A percentile compares a stretch with the other conserved stretches of the same genome.
Conservation (phyloP, 2,113 vertebrate species). For the Herpetotheres cachinnans region DNA sequence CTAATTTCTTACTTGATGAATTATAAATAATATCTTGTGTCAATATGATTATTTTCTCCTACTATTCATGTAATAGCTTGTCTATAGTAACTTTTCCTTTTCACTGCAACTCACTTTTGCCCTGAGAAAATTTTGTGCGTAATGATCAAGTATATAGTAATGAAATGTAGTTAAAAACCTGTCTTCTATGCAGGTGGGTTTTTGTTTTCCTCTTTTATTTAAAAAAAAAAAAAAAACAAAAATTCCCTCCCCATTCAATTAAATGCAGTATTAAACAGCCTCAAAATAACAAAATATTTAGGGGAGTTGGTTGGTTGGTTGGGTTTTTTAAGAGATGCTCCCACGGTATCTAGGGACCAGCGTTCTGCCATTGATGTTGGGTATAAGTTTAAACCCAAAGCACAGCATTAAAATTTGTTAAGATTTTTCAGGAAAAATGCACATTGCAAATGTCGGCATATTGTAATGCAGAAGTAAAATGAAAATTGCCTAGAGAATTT, state of each 20-base stretch:
- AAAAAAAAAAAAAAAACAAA: no score
- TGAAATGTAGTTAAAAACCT: background rate
- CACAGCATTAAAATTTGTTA: background rate
- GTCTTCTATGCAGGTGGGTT: background rate
- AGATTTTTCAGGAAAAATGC: background rate
- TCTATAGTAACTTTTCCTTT: background rate
- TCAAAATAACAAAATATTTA: background rate
- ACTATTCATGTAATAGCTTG: background rate
- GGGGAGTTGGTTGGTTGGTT: background rate
- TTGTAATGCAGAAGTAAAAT: background rate
- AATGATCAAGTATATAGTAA: background rate
- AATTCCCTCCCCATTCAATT: background rate
- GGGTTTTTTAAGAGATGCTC: background rate
- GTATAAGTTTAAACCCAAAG: background rate
- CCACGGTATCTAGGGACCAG: background rate
- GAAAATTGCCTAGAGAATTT: background rate
- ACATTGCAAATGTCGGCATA: background rate
- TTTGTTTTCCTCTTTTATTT: background rate
- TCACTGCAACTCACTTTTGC: background rate
- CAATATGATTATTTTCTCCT: constrained; percentile 15
- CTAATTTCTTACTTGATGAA: constrained; percentile 36
- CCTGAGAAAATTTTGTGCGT: background rate
- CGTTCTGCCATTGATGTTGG: background rate
- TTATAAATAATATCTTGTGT: constrained; percentile 36
- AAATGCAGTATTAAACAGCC: background rate